phyloP scores from a whole-genome alignment of 2,888 invertebrate species.

The Archaeoteleia sp. region DNA sequence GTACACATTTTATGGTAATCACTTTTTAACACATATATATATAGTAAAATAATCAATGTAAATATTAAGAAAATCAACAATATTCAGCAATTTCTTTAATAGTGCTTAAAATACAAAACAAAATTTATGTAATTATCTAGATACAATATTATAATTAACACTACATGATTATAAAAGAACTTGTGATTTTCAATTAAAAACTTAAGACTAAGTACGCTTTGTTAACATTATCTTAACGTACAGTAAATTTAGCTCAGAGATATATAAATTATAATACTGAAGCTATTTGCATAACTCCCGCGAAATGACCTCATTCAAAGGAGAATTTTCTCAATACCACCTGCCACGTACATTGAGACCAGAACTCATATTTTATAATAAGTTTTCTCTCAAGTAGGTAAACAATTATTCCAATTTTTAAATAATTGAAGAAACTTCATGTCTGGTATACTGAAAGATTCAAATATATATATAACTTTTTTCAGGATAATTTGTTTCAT shows the following conservation, averaged over 20 bases:
- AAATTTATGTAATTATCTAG: no score
- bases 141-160: constrained; percentile 24
- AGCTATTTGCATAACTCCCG: constrained; percentile 30
- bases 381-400: constrained; percentile 19
- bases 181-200: constrained; percentile 31
- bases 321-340: constrained; percentile 21
- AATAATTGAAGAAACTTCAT: not conserved
- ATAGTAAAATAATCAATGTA: no score
- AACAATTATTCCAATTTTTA: no score
- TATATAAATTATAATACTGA: constrained; percentile 43
- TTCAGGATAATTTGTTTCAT: no score
- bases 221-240: constrained; percentile 39
- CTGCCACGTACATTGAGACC: constrained; percentile 2
- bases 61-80: no score
- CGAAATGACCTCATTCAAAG: constrained; percentile 21
- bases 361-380: constrained; percentile 9
- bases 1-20: no score
- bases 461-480: no score
- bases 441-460: no score
- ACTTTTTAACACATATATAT: no score
- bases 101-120: no score
- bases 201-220: constrained; percentile 29
- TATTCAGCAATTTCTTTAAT: no score
- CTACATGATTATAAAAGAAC: constrained; percentile 21
- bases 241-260: constrained; percentile 25